Evolutionary conservation across 2,888 invertebrate species (phyloP).

Genomic region (Euzetes globulus): DNA sequence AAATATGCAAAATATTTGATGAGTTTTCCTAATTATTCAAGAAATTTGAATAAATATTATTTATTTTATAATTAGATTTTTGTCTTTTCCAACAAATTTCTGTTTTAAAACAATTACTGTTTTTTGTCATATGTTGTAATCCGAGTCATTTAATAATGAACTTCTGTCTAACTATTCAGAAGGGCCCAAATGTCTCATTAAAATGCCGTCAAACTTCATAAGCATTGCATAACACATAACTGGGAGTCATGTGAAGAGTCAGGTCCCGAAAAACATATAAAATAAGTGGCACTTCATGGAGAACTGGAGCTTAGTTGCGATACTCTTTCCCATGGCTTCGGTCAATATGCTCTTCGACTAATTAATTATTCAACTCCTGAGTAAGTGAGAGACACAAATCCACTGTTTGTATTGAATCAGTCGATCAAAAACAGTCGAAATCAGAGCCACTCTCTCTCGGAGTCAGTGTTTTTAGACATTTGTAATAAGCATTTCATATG

Average conservation of each 20-base stretch:
- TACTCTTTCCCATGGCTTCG: slow-evolving; percentile 3
- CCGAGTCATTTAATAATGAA: background rate
- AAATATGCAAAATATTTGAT: background rate
- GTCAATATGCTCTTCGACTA: background rate
- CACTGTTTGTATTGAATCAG: background rate
- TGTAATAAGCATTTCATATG: background rate
- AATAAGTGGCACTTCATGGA: background rate
- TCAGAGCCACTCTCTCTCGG: background rate
- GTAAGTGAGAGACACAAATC: background rate
- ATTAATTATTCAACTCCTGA: slow-evolving; percentile 1
- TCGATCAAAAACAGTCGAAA: background rate
- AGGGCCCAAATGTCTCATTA: background rate
- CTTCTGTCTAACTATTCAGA: background rate
- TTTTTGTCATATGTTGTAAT: background rate
- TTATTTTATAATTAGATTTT: background rate
- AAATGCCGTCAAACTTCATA: background rate
- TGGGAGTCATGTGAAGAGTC: background rate
- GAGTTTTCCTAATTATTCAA: background rate
- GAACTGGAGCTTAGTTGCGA: background rate
- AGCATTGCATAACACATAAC: background rate
- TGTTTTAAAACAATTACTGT: background rate
- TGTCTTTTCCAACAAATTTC: background rate
- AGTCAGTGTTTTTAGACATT: background rate
- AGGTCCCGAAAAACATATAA: background rate
- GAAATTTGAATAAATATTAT: background rate